Base-by-base conservation (phyloP, 2,797 vertebrate genomes). In the Meriones psammophilus region DNA sequence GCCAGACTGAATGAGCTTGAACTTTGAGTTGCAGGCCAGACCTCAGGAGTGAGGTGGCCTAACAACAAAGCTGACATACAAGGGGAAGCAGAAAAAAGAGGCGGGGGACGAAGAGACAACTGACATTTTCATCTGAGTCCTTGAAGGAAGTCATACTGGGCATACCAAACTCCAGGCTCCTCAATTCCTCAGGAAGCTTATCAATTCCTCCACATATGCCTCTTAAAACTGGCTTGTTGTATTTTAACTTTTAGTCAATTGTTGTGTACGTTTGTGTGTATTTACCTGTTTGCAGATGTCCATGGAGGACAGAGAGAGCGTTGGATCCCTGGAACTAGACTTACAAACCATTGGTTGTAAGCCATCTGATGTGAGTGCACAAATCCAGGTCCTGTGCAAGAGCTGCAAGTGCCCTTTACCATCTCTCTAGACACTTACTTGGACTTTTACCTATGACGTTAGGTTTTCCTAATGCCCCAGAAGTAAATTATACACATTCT, bases 401-500 rank as follows among this genome's bases (percentile, higher is more conserved):
- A 33, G 3, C 28, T 78, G 17, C 28, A 78, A 54, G 28, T 54
- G 50, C 36, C 54, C 46, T 33, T 78, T 33, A 54, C 76, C 15
- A 54, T 30, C 28, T 54, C 76, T 77, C 76, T 50, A 77, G 46
- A 26, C 14, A 42, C 28, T 88, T n/a, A 88, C 22, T 62, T 94
- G 36, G 3, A 28, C 30, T 90, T 96, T 88, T 58, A 88, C 66
- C 91, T 30, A 33, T 17, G 77, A 62, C 62, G 39, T 58, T 39
- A 85, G 46, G 13, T 80, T 86, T 17, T 28, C 24, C 39, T 24
- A 9, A 22, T 20, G 13, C 89, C 36, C 79, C 26, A 76, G 74
- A 24, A 64, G 69, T 80, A 66, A 93, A 86, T 77, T 64, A 92
- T n/a, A 39, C 64, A 94, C 20, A 54, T 83, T 84, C 84, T 68